Evolutionary conservation across 2,113 vertebrate genomes (phyloP), one percentile per base, ranked within the genome.

Genomic region (Oncorhynchus tshawytscha): DNA sequence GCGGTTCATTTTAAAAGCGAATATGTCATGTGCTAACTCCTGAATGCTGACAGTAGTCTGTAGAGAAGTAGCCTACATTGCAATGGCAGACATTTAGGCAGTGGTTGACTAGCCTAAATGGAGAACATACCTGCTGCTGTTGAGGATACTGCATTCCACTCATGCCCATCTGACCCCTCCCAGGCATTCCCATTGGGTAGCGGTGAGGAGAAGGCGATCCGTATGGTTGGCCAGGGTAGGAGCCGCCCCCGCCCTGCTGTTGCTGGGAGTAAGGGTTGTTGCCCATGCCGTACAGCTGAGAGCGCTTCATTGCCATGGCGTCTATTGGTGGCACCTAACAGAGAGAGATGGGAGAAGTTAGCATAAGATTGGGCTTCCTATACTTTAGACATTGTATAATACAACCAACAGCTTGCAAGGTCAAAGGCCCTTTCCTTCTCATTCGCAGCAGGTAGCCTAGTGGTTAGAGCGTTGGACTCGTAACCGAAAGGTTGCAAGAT

Each of bases 241-340:
- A 92, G 80, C 93, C 94, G 82, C 94, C 95, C 76, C 15, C 51
- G 16, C 51, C 51, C 51, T 54, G 51, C 51, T 90, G 90, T 45
- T 91, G 90, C 91, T 97, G 96, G n/a, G 95, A 87, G 79, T 97
- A 97, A 12, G 95, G 94, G 86, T 88, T 95, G 89, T 87, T 94
- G 79, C 92, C 91, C 94, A 98, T 94, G 67, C 92, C 94, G 0
- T 97, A 98, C 78, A 97, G 82, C 91, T 97, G 96, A 15, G 97
- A 95, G 70, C 96, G 94, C 92, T 97, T 98, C 95, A 98, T 96
- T 75, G 92, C 93, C 96, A 97, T 95, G 5, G 96, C 93, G 76
- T 98, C 97, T 94, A 97, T 94, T 0, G 96, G 88, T 22, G 91
- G 90, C 88, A 95, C 95, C 97, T 98, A 39, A 82, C 75, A 88